Evolutionary conservation across 2,797 vertebrate genomes (phyloP), one percentile per base, ranked within the genome.

Genomic region (Nannoperca obscura): DNA sequence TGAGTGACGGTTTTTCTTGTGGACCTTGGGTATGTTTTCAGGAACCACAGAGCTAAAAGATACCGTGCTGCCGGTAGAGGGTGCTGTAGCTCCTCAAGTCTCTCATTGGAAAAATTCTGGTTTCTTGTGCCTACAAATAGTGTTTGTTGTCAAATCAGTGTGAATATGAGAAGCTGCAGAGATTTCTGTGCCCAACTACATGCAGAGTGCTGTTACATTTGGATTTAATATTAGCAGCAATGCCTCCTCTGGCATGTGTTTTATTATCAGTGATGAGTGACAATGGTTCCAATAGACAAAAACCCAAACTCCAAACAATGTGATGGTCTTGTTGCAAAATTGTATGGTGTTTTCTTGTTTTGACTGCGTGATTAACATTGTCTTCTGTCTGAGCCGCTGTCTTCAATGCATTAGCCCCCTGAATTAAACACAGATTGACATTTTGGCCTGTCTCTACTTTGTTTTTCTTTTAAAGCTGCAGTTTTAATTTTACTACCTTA

Each of bases 1-100:
- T 88, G 87, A 93, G 88, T 74, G 84, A 92, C 54, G 89, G 90
- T 92, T 93, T 94, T 93, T 91, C 93, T 94, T 94, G 93, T 93
- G 89, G 92, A 94, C 89, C 85, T 76, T 85, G 87, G 90, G 80
- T 89, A 86, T 92, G 86, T 91, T 87, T 88, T 83, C 55, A 66
- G 79, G 84, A 92, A 94, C 94, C 94, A 84, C 95, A 94, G 76
- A 84, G 61, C 74, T 38, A 59, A 52, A 40, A 44, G 62, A 17
- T 5, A 50, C 27, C 20, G 24, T 27, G 27, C 42, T 62, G 73
- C 89, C 94, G 91, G 84, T 81, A 93, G 95, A 92, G 94, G 92
- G 94, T 27, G 80, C 86, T 91, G 79, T 73, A 78, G 78, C 78
- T 90, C 87, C 84, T 92, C 52, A 38, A 49, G 76, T 58, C 53